phyloP scores from a whole-genome alignment of 2,797 vertebrate genomes.

The Onychomys torridus region DNA sequence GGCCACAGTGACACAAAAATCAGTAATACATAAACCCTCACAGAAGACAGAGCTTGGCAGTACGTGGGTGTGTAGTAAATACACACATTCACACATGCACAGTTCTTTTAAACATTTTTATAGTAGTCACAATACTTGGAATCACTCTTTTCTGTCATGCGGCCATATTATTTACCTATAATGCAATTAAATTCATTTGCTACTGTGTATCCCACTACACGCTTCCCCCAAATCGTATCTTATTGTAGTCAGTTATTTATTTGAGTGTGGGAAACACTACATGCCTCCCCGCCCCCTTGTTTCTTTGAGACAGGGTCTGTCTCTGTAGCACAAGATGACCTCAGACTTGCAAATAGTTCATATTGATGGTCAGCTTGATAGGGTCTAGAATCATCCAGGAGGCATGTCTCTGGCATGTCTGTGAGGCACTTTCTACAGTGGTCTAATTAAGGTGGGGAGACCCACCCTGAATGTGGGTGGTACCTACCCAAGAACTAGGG shows the following conservation, averaged over 20 bases:
- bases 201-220: not conserved
- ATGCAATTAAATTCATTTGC: not conserved
- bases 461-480: not conserved
- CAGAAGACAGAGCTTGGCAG: not conserved
- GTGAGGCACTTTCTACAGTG: not conserved
- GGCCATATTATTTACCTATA: not conserved
- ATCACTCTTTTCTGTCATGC: not conserved
- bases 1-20: not conserved
- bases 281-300: not conserved
- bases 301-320: not conserved
- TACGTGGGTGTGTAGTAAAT: not conserved
- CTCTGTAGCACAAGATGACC: not conserved
- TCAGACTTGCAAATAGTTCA: not conserved
- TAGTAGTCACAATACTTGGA: not conserved
- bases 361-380: not conserved
- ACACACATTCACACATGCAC: not conserved
- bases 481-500: no score
- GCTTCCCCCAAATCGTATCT: not conserved
- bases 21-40: not conserved
- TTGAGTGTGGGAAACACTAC: not conserved
- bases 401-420: not conserved
- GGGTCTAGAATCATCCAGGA: not conserved
- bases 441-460: not conserved
- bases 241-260: not conserved
- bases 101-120: not conserved